Conservation (phyloP, 2,797 vertebrate genomes). For the Microchirus variegatus region DNA sequence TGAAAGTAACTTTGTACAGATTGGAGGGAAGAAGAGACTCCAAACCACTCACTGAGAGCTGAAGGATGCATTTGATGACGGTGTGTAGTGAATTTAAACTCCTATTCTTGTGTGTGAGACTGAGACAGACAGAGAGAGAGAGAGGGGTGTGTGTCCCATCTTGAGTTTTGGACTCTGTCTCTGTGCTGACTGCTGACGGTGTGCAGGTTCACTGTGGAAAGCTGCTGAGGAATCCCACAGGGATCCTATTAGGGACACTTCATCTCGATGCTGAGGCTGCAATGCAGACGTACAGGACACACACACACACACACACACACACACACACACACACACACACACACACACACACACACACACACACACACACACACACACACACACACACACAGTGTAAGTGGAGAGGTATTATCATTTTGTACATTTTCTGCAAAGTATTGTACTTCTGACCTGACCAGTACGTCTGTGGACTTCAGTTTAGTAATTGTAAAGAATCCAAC, state of each 20-base stretch:
- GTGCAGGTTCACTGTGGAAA: slow-evolving; percentile 47
- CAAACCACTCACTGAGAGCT: slow-evolving; percentile 17
- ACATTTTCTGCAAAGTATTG: neutral
- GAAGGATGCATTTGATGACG: slow-evolving; percentile 30
- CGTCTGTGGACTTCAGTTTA: neutral
- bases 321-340: neutral
- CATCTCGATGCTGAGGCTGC: slow-evolving; percentile 60
- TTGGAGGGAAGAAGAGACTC: slow-evolving; percentile 2
- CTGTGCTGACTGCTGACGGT: slow-evolving; percentile 65
- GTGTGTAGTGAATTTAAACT: neutral
- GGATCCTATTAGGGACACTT: slow-evolving; percentile 75
- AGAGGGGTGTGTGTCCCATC: slow-evolving; percentile 17
- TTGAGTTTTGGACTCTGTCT: slow-evolving; percentile 42
- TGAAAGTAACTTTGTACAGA: slow-evolving; percentile 14
- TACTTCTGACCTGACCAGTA: neutral
- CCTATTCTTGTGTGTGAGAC: slow-evolving; percentile 5
- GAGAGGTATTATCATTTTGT: neutral
- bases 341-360: slow-evolving; percentile 5
- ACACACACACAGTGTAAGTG: slow-evolving; percentile 1
- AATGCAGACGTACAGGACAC: slow-evolving; percentile 30
- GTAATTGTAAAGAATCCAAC: too few species aligned
- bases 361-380: slow-evolving; percentile 8
- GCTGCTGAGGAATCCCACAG: slow-evolving; percentile 70
- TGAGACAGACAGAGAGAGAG: neutral
- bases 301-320: slow-evolving; percentile 5